Evolutionary conservation across 2,888 invertebrate species (phyloP).

Genomic region (Diadromus collaris): DNA sequence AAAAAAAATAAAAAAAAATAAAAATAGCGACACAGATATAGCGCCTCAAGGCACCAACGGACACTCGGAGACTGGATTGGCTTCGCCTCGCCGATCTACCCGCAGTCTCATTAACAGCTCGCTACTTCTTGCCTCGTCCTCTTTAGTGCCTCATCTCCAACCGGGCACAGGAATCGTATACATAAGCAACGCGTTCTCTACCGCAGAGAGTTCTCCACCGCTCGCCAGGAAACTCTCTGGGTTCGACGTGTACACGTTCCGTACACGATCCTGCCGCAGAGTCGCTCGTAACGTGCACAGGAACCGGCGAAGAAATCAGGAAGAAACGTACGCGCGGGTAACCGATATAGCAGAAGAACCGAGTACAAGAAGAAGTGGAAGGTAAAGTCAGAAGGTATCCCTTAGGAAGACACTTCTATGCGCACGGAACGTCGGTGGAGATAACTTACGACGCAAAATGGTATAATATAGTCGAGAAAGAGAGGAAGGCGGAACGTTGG

Average conservation of each 20-base stretch:
- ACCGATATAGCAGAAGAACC: conserved; percentile 24
- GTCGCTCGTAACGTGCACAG: neutral
- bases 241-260: conserved; percentile 3
- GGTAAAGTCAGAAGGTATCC: conserved; percentile 50
- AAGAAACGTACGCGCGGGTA: neutral
- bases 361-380: conserved; percentile 39
- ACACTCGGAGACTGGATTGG: conserved; percentile 6
- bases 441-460: conserved; percentile 73
- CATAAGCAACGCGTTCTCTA: conserved; percentile 15
- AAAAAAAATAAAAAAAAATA: neutral
- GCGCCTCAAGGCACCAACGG: conserved; percentile 4
- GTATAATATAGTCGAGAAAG: conserved; percentile 62
- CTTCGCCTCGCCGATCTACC: conserved; percentile 21
- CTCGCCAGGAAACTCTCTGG: neutral
- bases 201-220: conserved; percentile 14
- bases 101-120: conserved; percentile 46
- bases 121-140: conserved; percentile 20
- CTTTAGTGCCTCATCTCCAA: conserved; percentile 6
- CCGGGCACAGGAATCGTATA: conserved; percentile 14
- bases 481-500: conserved; percentile 40
- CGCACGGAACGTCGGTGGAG: conserved; percentile 71
- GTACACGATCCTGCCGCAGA: neutral
- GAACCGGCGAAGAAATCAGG: neutral
- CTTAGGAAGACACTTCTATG: conserved; percentile 69
- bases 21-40: conserved; percentile 6